Conservation (phyloP, 2,113 vertebrate genomes). For the Heteronetta atricapilla region DNA sequence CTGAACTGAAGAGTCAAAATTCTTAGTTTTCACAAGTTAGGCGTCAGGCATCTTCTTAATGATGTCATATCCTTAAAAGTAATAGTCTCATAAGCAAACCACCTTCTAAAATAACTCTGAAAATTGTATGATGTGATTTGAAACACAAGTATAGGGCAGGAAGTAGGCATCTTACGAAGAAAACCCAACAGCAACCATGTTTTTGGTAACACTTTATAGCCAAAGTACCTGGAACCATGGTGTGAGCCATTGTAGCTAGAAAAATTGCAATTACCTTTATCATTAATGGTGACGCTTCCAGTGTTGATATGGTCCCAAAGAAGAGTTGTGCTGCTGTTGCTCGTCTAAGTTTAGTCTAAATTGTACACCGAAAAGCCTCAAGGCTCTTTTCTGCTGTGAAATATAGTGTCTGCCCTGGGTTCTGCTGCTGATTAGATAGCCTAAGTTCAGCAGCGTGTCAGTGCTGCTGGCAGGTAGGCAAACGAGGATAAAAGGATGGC, state of each 20-base stretch:
- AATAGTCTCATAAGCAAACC: background rate
- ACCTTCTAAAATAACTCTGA: background rate
- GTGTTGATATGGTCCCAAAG: background rate
- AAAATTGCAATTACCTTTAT: background rate
- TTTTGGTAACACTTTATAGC: background rate
- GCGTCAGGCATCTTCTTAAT: background rate
- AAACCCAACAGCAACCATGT: background rate
- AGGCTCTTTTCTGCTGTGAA: background rate
- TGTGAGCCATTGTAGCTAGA: background rate
- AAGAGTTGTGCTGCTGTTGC: background rate
- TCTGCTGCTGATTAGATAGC: accelerated
- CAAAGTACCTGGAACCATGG: background rate
- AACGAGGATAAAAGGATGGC: background rate
- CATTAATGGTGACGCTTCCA: background rate
- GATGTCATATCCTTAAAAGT: background rate
- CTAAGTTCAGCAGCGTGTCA: accelerated
- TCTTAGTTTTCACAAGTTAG: background rate
- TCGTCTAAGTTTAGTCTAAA: background rate
- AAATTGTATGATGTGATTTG: background rate
- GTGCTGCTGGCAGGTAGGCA: background rate
- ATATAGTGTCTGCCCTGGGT: background rate
- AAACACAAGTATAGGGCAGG: background rate
- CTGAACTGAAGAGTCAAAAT: background rate
- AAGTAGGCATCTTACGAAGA: background rate
- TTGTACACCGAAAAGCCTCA: background rate